A percentile compares a stretch with the other conserved stretches of the same genome.
phyloP scores from a whole-genome alignment of 2,113 vertebrate genomes.

The Petaurus breviceps region DNA sequence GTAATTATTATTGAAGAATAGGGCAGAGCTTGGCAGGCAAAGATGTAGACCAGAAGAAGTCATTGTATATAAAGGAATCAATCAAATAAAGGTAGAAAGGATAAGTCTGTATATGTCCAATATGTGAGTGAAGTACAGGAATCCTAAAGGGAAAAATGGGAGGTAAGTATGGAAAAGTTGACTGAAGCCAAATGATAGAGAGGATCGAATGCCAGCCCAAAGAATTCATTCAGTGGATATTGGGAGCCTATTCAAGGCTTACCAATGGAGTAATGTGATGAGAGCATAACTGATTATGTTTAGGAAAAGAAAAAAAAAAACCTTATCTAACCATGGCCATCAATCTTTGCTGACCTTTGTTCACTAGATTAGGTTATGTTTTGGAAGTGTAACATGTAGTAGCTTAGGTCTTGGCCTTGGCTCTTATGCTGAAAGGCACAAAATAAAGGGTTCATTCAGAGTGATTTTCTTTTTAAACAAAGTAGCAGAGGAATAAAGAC shows the following conservation, averaged over 20 bases:
- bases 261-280: background rate
- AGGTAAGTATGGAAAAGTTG: background rate
- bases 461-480: constrained; percentile 21
- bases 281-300: background rate
- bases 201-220: background rate
- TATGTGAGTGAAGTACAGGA: background rate
- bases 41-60: background rate
- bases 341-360: constrained; percentile 58
- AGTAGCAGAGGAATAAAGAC: constrained; percentile 22
- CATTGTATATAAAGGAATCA: background rate
- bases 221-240: background rate
- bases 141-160: background rate
- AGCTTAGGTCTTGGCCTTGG: background rate
- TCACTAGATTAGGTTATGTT: background rate
- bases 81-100: background rate
- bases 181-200: background rate
- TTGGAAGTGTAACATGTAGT: constrained; percentile 34
- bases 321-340: constrained; percentile 1
- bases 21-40: background rate
- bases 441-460: constrained; percentile 29
- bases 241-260: background rate
- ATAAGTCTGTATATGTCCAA: background rate
- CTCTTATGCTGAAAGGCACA: background rate
- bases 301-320: background rate
- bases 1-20: background rate